These are phyloP conservation scores for Drosophila navojoa DNA, from an alignment of 1,140 invertebrate genomes.

Conservation along the genomic window DNA sequence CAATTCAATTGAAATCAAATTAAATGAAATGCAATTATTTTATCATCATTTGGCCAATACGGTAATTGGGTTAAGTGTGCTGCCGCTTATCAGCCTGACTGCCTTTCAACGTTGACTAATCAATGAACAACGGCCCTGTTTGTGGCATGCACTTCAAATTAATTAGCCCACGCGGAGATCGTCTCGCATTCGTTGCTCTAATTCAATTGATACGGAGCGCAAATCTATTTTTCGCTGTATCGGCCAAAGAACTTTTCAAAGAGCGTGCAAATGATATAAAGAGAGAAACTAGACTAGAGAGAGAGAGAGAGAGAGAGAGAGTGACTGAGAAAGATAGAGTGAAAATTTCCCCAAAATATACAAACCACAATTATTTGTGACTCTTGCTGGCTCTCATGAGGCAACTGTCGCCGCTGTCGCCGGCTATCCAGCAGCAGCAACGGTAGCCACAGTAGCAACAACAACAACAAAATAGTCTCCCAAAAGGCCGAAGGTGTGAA, in stretches of 20 bases:
- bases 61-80: slow-evolving; percentile 75
- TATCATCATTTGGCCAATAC: slow-evolving; percentile 67
- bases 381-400: slow-evolving; percentile 1
- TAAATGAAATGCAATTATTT: slow-evolving; percentile 79
- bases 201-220: slow-evolving; percentile 58
- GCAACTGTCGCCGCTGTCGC: slow-evolving; percentile 23
- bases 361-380: slow-evolving; percentile 61
- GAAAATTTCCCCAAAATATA: background rate
- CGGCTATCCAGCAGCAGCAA: slow-evolving; percentile 31
- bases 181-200: slow-evolving; percentile 37
- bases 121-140: slow-evolving; percentile 51
- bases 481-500: slow-evolving; percentile 58
- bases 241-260: slow-evolving; percentile 4
- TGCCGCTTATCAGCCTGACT: slow-evolving; percentile 59
- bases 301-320: background rate
- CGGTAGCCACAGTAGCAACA: slow-evolving; percentile 1
- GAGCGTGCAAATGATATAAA: slow-evolving; percentile 15
- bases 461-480: slow-evolving; percentile 16
- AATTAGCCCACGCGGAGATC: slow-evolving; percentile 38
- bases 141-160: slow-evolving; percentile 51
- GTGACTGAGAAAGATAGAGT: background rate
- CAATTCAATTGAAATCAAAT: slow-evolving; percentile 58
- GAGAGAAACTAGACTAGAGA: too few species aligned
- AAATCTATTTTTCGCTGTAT: slow-evolving; percentile 43
- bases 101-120: slow-evolving; percentile 50